A percentile compares a stretch with the other conserved stretches of the same genome.
phyloP scores from a whole-genome alignment of 1,140 invertebrate species.

The Varroa destructor region DNA sequence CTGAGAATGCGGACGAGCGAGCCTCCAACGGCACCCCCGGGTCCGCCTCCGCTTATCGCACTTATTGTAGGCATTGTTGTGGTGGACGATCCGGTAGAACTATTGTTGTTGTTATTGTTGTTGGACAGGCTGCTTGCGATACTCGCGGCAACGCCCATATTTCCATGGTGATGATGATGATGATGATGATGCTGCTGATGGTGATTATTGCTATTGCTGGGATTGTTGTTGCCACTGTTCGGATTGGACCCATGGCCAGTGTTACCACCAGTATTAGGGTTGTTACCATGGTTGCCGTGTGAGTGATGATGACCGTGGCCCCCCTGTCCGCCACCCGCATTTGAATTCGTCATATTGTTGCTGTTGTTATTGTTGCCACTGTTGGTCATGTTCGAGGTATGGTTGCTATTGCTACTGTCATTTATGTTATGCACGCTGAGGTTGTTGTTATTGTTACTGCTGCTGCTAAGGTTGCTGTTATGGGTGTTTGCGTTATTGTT shows the following conservation, averaged over 20 bases:
- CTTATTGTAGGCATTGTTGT: not conserved
- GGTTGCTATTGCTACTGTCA: not conserved
- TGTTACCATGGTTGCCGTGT: too few relatives aligned
- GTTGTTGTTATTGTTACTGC: constrained; percentile 11
- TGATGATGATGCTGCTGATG: not conserved
- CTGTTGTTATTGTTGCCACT: not conserved
- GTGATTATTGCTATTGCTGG: not conserved
- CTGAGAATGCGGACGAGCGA: constrained; percentile 24
- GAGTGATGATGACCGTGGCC: too few relatives aligned
- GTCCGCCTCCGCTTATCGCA: not conserved
- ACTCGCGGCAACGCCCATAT: too few relatives aligned
- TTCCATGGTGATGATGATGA: not conserved
- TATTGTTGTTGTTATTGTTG: constrained; percentile 11
- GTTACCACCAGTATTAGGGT: too few relatives aligned
- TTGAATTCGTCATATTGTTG: not conserved
- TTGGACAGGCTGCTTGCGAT: not conserved
- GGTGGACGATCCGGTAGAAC: not conserved
- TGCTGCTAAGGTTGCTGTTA: not conserved
- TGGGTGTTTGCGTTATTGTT: too few relatives aligned
- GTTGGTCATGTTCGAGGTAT: not conserved
- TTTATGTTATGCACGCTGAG: not conserved
- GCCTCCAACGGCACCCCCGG: constrained; percentile 13
- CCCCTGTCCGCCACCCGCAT: too few relatives aligned
- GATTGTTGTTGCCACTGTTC: too few relatives aligned
- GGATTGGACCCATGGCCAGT: too few relatives aligned